phyloP scores from a whole-genome alignment of 1,140 invertebrate species.

The Drosophila asahinai region DNA sequence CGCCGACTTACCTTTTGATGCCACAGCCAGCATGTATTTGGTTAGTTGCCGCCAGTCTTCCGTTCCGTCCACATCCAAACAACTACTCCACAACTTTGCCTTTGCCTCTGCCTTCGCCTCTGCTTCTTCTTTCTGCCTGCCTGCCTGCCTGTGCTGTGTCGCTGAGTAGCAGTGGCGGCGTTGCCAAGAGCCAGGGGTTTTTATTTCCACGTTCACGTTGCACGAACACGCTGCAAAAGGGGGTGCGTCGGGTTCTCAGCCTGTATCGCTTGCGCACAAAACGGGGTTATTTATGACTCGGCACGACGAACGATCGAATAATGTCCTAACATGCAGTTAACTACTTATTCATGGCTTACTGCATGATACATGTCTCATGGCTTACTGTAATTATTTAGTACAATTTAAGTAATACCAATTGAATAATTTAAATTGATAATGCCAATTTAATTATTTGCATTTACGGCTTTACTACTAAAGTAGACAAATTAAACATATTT shows the following conservation, averaged over 20 bases:
- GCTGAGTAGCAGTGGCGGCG: slow-evolving; percentile 59
- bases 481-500: not conserved
- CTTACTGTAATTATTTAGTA: not conserved
- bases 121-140: slow-evolving; percentile 33
- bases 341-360: not conserved
- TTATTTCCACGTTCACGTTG: slow-evolving; percentile 9
- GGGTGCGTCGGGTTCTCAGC: slow-evolving; percentile 6
- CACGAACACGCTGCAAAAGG: slow-evolving; percentile 39
- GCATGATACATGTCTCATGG: not conserved
- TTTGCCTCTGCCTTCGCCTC: slow-evolving; percentile 37
- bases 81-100: slow-evolving; percentile 73
- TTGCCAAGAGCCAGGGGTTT: slow-evolving; percentile 16
- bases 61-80: slow-evolving; percentile 79
- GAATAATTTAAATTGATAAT: not conserved
- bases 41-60: slow-evolving; percentile 80
- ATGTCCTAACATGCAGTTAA: not conserved
- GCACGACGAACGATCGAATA: too few species aligned
- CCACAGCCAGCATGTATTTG: slow-evolving; percentile 37
- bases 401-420: not conserved
- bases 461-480: not conserved
- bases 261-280: not conserved
- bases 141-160: slow-evolving; percentile 34
- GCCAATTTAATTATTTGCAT: too few species aligned
- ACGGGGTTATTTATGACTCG: not conserved
- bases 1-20: slow-evolving; percentile 29